phyloP scores from a whole-genome alignment of 2,113 vertebrate genomes.

The Chaetodon trifascialis region DNA sequence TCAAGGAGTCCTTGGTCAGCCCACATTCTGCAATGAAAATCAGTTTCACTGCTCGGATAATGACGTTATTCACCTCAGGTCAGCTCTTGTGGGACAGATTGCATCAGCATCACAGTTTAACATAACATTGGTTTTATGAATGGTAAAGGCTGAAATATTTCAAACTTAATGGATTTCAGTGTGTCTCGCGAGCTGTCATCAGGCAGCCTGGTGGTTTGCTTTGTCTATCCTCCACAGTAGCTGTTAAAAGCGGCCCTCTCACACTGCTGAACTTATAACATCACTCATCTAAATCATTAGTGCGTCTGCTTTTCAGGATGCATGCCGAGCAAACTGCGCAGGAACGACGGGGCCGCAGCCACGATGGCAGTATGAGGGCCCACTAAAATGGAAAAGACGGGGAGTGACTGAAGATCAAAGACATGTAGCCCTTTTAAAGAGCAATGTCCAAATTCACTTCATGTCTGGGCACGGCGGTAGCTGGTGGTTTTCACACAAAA shows the following conservation, averaged over 20 bases:
- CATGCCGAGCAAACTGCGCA: conserved; percentile 69
- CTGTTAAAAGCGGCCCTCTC: conserved; percentile 72
- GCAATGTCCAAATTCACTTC: not conserved
- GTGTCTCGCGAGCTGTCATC: conserved; percentile 44
- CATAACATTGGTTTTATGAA: conserved; percentile 1
- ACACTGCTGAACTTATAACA: conserved; percentile 66
- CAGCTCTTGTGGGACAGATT: not conserved
- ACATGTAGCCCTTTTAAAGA: conserved; percentile 15
- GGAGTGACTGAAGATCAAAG: conserved; percentile 38
- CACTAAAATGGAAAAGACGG: conserved; percentile 54
- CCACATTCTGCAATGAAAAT: not conserved
- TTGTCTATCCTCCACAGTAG: conserved; percentile 71
- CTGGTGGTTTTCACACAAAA: too few relatives aligned
- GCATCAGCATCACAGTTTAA: not conserved
- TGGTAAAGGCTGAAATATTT: conserved; percentile 32
- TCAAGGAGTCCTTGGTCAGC: too few relatives aligned
- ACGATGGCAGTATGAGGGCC: conserved; percentile 1
- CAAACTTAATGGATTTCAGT: conserved; percentile 9
- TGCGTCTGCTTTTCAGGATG: conserved; percentile 79
- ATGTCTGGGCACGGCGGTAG: not conserved
- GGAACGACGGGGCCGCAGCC: conserved; percentile 31
- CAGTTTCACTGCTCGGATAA: not conserved
- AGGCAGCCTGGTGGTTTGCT: conserved; percentile 53
- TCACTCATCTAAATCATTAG: conserved; percentile 82
- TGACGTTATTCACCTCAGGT: not conserved